Percentiles rank a stretch among this genome's conserved stretches.
Evolutionary conservation across 2,113 vertebrate species (phyloP).

Genomic region (Garra rufa): DNA sequence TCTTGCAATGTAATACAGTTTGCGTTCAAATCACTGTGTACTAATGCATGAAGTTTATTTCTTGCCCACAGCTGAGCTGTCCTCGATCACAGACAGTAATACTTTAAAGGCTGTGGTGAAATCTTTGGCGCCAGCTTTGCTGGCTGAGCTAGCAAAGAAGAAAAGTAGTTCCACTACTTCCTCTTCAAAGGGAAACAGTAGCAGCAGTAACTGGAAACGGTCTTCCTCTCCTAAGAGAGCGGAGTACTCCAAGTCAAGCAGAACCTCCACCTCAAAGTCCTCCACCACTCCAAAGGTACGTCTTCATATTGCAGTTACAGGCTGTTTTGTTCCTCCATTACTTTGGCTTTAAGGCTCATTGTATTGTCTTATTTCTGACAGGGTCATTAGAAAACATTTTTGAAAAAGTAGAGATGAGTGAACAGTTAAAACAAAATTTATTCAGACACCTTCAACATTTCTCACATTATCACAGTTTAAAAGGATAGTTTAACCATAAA

Average conservation of each 20-base stretch:
- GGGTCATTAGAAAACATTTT: not conserved
- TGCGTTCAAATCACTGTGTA: not conserved
- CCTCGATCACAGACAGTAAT: slow-evolving; percentile 51
- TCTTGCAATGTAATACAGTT: not conserved
- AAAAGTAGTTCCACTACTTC: slow-evolving; percentile 34
- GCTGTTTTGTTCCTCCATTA: not conserved
- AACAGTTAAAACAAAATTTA: too few relatives aligned
- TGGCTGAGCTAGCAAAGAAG: slow-evolving; percentile 58
- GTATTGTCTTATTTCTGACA: not conserved
- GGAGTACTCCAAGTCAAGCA: slow-evolving; percentile 43
- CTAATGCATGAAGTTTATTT: not conserved
- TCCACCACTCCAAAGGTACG: slow-evolving; percentile 35
- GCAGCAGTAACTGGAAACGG: slow-evolving; percentile 24
- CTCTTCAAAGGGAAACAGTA: slow-evolving; percentile 32
- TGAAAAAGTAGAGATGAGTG: not conserved
- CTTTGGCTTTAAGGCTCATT: not conserved
- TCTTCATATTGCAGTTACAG: not conserved
- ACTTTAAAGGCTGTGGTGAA: slow-evolving; percentile 57
- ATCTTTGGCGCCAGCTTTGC: slow-evolving; percentile 56
- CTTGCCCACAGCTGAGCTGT: slow-evolving; percentile 23
- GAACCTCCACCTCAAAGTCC: not conserved
- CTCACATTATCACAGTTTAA: too few relatives aligned
- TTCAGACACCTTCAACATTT: too few relatives aligned
- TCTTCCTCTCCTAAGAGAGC: slow-evolving; percentile 50
- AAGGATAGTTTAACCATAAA: too few relatives aligned